Conservation (phyloP, 2,888 invertebrate genomes). For the Melinaea menophilus region DNA sequence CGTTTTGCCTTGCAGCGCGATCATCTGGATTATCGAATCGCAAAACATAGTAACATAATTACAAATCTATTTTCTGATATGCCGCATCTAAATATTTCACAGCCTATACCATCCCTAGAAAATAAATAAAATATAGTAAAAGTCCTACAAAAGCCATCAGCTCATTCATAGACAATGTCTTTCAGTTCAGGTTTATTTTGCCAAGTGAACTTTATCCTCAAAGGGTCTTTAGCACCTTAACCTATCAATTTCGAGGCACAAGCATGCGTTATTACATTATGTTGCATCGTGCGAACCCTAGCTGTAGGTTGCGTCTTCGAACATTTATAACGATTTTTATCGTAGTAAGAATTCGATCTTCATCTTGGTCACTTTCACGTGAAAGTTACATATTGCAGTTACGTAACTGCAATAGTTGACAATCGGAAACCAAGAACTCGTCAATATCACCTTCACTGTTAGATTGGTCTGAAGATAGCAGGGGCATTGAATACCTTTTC, state of each 20-base stretch:
- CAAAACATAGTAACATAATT: no score
- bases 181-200: no score
- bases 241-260: conserved; percentile 13
- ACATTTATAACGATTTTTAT: conserved; percentile 15
- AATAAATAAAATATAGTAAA: no score
- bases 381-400: no score
- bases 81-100: no score
- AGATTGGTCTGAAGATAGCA: conserved; percentile 31
- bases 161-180: no score
- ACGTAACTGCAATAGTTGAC: conserved; percentile 22
- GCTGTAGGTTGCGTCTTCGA: conserved; percentile 14
- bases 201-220: no score
- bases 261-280: conserved; percentile 12
- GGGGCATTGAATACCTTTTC: conserved; percentile 27
- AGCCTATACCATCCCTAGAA: no score
- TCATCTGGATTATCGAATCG: no score
- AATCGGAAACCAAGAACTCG: conserved; percentile 28
- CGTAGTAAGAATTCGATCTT: conserved; percentile 18
- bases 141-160: no score
- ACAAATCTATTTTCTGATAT: no score
- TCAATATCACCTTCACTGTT: conserved; percentile 28
- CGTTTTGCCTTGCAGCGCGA: no score
- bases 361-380: conserved; percentile 29
- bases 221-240: conserved; percentile 10
- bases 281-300: conserved; percentile 16